A percentile compares a stretch with the other conserved stretches of the same genome.
Conservation (phyloP, 2,888 invertebrate species). For the Antheraea yamamai region DNA sequence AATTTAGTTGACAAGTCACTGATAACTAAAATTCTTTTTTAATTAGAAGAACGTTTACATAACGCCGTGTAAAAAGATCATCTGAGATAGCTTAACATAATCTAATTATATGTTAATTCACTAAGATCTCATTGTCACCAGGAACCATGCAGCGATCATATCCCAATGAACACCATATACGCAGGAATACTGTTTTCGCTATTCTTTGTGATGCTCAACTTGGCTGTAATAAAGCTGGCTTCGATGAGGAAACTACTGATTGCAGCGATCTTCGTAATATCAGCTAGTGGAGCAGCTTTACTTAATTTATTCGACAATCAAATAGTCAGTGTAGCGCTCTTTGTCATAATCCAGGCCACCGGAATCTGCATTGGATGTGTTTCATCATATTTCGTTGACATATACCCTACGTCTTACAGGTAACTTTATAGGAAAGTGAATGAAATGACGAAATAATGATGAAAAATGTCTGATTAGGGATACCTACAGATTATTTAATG, state of each 20-base stretch:
- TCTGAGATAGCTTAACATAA: no score
- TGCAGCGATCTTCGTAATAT: slow-evolving; percentile 62
- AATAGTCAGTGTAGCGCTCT: slow-evolving; percentile 48
- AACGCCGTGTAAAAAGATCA: no score
- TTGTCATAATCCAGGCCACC: slow-evolving; percentile 49
- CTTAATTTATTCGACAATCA: slow-evolving; percentile 62
- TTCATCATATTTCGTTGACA: slow-evolving; percentile 54
- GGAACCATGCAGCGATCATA: slow-evolving; percentile 50
- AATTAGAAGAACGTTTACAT: no score
- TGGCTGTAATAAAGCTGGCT: slow-evolving; percentile 64
- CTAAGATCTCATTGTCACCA: slow-evolving; percentile 26
- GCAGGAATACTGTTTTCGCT: slow-evolving; percentile 83
- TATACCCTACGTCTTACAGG: slow-evolving; percentile 62
- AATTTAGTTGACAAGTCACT: no score
- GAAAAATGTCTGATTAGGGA: no score
- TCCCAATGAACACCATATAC: slow-evolving; percentile 55
- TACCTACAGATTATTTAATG: no score
- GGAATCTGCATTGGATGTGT: slow-evolving; percentile 49
- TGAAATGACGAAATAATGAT: no score
- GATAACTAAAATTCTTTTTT: no score
- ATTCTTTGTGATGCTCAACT: slow-evolving; percentile 78
- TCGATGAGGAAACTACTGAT: slow-evolving; percentile 75
- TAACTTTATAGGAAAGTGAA: slow-evolving; percentile 23
- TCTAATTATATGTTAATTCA: not conserved
- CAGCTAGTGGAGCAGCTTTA: slow-evolving; percentile 77